Conservation (phyloP, 2,888 invertebrate species). For the Hirtodrosophila histrioides region DNA sequence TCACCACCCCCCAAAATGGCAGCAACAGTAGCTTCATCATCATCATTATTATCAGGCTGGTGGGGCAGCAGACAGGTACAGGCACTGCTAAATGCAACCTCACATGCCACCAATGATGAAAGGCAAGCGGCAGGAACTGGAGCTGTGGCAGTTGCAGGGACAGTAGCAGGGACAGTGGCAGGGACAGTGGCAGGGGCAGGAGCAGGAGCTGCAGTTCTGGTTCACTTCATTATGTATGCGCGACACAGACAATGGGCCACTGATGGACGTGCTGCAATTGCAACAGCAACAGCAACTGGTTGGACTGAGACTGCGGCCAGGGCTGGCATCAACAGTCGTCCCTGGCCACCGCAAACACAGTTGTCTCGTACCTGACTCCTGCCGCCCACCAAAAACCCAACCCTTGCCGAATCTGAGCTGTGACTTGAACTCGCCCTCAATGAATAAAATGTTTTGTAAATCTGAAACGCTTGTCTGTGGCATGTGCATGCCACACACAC, state of each 20-base stretch:
- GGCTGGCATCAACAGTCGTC: conserved; percentile 42
- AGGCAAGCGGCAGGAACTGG: conserved; percentile 11
- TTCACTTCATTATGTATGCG: conserved; percentile 77
- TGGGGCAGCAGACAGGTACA: conserved; percentile 11
- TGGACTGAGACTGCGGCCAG: not conserved
- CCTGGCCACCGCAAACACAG: conserved; percentile 56
- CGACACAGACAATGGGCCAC: conserved; percentile 78
- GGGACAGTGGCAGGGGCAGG: not conserved
- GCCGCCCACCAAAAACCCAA: not conserved
- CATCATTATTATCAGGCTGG: conserved; percentile 34
- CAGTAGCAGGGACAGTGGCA: conserved; percentile 6
- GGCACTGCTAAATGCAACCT: conserved; percentile 34
- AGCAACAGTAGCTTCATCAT: conserved; percentile 41
- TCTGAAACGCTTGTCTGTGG: conserved; percentile 69
- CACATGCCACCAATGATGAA: conserved; percentile 20
- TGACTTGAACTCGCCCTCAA: conserved; percentile 42
- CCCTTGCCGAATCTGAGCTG: conserved; percentile 49
- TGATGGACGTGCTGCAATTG: conserved; percentile 77
- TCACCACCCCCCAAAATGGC: conserved; percentile 41
- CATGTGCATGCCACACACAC: conserved; percentile 15
- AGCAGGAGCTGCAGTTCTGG: conserved; percentile 29
- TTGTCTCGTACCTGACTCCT: conserved; percentile 4
- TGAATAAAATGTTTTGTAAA: conserved; percentile 79
- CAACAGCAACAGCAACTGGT: conserved; percentile 14
- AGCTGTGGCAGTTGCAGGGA: conserved; percentile 19